Evolutionary conservation across 2,113 vertebrate genomes (phyloP), one percentile per base, ranked within the genome.

Genomic region (Vulpes vulpes): DNA sequence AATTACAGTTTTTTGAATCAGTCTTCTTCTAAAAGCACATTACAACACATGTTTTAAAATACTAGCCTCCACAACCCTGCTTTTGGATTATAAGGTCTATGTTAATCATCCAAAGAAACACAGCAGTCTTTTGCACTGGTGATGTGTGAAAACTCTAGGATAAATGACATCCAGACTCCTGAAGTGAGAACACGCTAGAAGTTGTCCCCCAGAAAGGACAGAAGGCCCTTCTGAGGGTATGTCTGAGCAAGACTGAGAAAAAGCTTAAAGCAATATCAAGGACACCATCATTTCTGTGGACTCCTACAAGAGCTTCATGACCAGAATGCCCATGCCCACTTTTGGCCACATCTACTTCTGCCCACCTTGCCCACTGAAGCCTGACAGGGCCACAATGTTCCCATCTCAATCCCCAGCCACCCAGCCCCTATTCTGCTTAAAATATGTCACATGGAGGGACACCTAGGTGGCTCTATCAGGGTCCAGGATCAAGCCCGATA

Each of bases 11-110:
- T 62, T 65, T 60, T 38, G 0, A 91, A 93, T 76, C 71, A 53
- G 27, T 88, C 69, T 93, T 87, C 38, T 30, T 87, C 38, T 30
- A 74, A 84, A 93, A 89, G 90, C 74, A 87, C 51, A 57, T 76
- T 60, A 60, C 23, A 94, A 73, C 55, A 35, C 71, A 51, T n/a
- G 3, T 23, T 88, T 93, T 84, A 38, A 55, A 89, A 93, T 15
- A 91, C 17, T 60, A 73, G 32, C 51, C 69, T 84, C 89, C 35
- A 80, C 22, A 67, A 17, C 57, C 3, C 19, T 57, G 38, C 30
- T 23, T 90, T 65, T 73, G 62, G 27, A 65, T 89, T 79, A 60
- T 55, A 9, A 55, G 20, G 27, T 67, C 30, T 89, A 22, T 32
- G 12, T 71, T 81, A 92, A 86, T n/a, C 49, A 81, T 19, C 14